Evolutionary conservation across 2,797 vertebrate species (phyloP), one percentile per base, ranked within the genome.

Genomic region (Microctenopoma stevenorrisi): DNA sequence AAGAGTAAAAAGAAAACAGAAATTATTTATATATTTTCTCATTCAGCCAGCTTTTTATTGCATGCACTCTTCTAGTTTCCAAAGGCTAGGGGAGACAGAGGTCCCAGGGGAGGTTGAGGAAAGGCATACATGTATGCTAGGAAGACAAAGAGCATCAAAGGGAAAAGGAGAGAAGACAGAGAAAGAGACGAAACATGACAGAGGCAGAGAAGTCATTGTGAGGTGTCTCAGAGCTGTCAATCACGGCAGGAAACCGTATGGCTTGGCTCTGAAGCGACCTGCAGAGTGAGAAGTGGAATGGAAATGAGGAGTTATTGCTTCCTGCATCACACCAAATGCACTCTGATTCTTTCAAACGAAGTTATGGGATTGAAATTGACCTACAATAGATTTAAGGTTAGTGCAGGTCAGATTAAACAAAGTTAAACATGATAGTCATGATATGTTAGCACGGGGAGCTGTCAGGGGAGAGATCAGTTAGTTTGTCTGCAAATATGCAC

Each of bases 151-250:
- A 62, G 66, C 81, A 78, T 86, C 73, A 87, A 82, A 85, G 64
- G 60, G 50, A 74, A 67, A 63, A 59, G 43, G 18, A 72, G 61
- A 79, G 74, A 72, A 74, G 64, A 76, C 35, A 42, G 70, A 62
- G 76, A 76, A 62, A 72, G 68, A 88, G 72, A 71, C 33, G 3
- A 65, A 84, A 90, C 81, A 91, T 88, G 86, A 76, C 84, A 85
- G 86, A 85, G 78, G 72, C 62, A 80, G 79, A 85, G 59, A 71
- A 87, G 84, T 83, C 83, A 82, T 84, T 1, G 64, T 43, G 42
- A 88, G 74, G 86, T 76, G 84, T 84, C 88, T 86, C 81, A 5
- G 68, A 77, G 83, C 86, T 88, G 88, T 89, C 90, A 88, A 72
- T 91, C 85, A 90, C 1, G 0, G 10, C 40, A 30, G 30, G 65